Conservation (phyloP, 2,113 vertebrate genomes). For the Dinomys branickii region DNA sequence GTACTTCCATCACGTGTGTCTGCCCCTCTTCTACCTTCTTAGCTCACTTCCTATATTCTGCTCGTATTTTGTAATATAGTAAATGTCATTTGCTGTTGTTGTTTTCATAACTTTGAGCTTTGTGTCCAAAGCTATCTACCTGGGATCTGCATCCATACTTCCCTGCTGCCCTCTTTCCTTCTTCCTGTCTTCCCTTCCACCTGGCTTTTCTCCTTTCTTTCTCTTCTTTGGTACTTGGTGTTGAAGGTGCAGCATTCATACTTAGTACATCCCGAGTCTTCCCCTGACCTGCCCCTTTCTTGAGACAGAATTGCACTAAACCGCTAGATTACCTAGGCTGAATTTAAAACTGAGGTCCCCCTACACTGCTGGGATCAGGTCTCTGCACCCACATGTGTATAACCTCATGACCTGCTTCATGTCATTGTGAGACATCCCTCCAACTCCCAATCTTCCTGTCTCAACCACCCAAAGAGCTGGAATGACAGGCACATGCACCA, state of each 20-base stretch:
- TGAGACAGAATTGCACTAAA: background rate
- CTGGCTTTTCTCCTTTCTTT: background rate
- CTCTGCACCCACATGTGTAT: background rate
- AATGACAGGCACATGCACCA: background rate
- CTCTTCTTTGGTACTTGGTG: too few species aligned
- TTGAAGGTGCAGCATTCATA: too few species aligned
- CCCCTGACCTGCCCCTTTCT: too few species aligned
- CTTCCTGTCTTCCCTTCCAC: background rate
- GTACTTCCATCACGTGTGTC: background rate
- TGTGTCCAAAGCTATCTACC: background rate
- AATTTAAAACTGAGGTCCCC: background rate
- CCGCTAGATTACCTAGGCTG: background rate
- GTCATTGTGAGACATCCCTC: background rate
- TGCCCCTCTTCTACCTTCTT: background rate
- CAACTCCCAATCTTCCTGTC: background rate
- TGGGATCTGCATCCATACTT: background rate
- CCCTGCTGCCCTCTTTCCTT: too few species aligned
- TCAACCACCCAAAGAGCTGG: background rate
- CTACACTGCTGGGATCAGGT: background rate
- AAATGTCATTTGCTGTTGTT: background rate
- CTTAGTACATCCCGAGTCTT: too few species aligned
- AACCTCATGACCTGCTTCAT: background rate
- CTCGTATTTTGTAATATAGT: background rate
- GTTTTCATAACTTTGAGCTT: background rate
- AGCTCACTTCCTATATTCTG: background rate